These are phyloP conservation scores for Argyresthia goedartella DNA, from an alignment of 2,888 invertebrate genomes.

Conservation along the genomic window DNA sequence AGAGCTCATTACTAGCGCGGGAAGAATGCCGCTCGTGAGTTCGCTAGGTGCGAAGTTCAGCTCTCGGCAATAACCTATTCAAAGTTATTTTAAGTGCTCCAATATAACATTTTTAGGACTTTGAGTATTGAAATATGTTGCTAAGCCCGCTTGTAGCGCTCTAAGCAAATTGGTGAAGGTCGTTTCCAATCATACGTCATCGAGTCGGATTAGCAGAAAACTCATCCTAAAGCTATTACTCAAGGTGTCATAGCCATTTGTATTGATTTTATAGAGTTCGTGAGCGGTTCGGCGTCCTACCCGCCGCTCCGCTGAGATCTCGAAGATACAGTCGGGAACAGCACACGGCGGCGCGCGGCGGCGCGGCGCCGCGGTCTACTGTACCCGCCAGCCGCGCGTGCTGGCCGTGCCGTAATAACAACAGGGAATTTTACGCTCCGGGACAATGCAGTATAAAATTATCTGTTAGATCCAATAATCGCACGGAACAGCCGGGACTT, in stretches of 20 bases:
- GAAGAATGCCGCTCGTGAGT: constrained; percentile 53
- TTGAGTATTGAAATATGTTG: background rate
- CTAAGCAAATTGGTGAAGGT: background rate
- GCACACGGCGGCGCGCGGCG: constrained; percentile 10
- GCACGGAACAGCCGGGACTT: constrained; percentile 65
- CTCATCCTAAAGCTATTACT: constrained; percentile 6
- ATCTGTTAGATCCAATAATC: constrained; percentile 72
- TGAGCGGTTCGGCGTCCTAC: constrained; percentile 6
- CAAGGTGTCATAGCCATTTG: constrained; percentile 9
- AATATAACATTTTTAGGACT: background rate
- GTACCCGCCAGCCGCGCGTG: constrained; percentile 19
- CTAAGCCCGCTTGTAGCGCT: background rate
- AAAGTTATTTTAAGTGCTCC: constrained; percentile 28
- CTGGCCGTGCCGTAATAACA: constrained; percentile 53
- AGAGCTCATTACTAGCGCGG: constrained; percentile 59
- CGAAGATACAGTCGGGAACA: constrained; percentile 8
- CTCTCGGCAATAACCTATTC: constrained; percentile 29
- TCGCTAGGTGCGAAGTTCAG: constrained; percentile 35
- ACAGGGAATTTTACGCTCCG: constrained; percentile 69
- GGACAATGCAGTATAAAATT: constrained; percentile 71
- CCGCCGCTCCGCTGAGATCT: constrained; percentile 6
- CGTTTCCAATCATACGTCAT: background rate
- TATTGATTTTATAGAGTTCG: constrained; percentile 9
- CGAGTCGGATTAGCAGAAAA: background rate
- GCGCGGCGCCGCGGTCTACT: background rate